Conservation (phyloP, 2,888 invertebrate genomes). For the Drosophila pegasa region DNA sequence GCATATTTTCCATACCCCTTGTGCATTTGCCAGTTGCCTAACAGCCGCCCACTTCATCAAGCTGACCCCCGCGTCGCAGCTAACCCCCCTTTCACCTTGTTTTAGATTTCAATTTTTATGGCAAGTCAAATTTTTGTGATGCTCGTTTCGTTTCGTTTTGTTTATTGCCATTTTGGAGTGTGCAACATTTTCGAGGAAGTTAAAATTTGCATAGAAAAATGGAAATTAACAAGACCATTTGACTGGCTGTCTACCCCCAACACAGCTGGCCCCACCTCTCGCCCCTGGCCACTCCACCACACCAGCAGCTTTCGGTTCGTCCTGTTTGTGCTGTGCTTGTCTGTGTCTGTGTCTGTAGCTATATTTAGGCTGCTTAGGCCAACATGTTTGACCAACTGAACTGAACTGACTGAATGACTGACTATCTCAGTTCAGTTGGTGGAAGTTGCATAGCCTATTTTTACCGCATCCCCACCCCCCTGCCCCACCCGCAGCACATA, state of each 20-base stretch:
- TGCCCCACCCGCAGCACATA: conserved; percentile 6
- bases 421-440: conserved; percentile 74
- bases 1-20: conserved; percentile 63
- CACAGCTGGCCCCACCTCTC: conserved; percentile 3
- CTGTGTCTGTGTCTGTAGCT: conserved; percentile 48
- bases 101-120: conserved; percentile 78
- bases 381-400: conserved; percentile 80
- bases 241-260: conserved; percentile 63
- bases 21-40: conserved; percentile 60
- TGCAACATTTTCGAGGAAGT: conserved; percentile 76
- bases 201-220: conserved; percentile 82
- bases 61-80: conserved; percentile 6
- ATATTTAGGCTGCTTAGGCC: conserved; percentile 66
- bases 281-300: background rate
- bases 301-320: conserved; percentile 42
- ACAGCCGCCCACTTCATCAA: conserved; percentile 71
- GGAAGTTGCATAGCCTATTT: conserved; percentile 48
- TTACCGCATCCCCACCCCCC: background rate
- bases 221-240: conserved; percentile 82
- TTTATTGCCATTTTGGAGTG: conserved; percentile 66
- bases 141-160: conserved; percentile 55
- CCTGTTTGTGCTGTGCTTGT: conserved; percentile 69
- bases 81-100: conserved; percentile 33
- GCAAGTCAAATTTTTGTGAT: conserved; percentile 77
- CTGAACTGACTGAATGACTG: conserved; percentile 80